Conservation (phyloP, 1,140 invertebrate genomes). For the Drosophila guanche region DNA sequence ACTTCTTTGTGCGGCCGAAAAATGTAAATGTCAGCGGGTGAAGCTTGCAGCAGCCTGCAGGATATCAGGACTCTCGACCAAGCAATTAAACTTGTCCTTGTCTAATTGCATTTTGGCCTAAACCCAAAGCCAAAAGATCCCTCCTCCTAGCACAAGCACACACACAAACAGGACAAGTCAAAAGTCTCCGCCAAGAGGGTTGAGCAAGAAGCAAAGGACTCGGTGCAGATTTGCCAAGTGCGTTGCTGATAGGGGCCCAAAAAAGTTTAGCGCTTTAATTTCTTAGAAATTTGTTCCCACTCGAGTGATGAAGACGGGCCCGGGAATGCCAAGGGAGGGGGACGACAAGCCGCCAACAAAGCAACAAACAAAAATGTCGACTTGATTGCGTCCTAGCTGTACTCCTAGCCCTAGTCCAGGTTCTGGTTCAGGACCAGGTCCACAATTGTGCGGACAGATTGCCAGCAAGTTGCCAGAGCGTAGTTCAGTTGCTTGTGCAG, state of each 20-base stretch:
- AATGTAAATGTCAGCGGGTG: conserved; percentile 64
- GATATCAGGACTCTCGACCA: conserved; percentile 34
- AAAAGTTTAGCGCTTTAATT: conserved; percentile 80
- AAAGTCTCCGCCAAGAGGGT: conserved; percentile 51
- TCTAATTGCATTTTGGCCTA: conserved; percentile 79
- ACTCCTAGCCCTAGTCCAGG: conserved; percentile 20
- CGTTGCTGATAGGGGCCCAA: conserved; percentile 75
- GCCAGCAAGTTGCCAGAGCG: conserved; percentile 55
- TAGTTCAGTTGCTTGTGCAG: conserved; percentile 49
- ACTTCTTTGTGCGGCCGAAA: conserved; percentile 37
- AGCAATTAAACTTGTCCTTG: conserved; percentile 82
- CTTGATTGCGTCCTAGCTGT: conserved; percentile 78
- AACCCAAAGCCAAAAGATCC: conserved; percentile 27
- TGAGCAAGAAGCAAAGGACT: background rate
- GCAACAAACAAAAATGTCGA: conserved; percentile 81
- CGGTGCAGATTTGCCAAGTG: conserved; percentile 75
- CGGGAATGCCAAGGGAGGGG: no score
- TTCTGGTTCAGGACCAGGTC: conserved; percentile 17
- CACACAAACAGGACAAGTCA: conserved; percentile 59
- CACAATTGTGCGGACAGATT: conserved; percentile 77
- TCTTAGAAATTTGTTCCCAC: conserved; percentile 76
- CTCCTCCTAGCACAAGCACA: conserved; percentile 8
- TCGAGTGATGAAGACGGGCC: background rate
- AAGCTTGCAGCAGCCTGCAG: conserved; percentile 50
- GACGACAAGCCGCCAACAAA: conserved; percentile 52